phyloP scores from a whole-genome alignment of 1,140 invertebrate genomes.

The Neodiprion pinetum region DNA sequence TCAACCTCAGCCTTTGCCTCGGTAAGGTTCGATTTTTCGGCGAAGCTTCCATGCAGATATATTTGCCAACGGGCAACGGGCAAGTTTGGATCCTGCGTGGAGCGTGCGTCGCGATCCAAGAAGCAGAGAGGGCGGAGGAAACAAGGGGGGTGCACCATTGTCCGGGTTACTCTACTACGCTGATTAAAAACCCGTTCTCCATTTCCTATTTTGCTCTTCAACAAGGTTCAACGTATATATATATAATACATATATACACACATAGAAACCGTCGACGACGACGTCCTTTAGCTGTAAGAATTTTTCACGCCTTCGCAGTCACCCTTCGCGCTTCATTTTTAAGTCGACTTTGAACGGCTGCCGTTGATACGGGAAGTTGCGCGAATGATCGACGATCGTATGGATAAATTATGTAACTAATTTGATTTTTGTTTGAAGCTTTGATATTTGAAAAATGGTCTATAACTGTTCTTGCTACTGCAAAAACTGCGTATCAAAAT shows the following conservation, averaged over 20 bases:
- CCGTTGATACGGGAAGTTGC: no score
- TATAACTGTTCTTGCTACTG: no score
- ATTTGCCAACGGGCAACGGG: no score
- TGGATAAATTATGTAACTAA: no score
- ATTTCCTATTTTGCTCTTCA: not conserved
- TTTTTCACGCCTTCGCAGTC: no score
- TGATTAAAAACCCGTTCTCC: slow-evolving; percentile 2
- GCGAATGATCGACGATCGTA: no score
- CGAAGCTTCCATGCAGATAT: slow-evolving; percentile 21
- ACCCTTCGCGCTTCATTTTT: no score
- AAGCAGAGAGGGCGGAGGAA: not conserved
- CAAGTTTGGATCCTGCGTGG: no score
- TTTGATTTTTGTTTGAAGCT: no score
- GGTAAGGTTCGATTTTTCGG: slow-evolving; percentile 25
- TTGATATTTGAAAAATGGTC: no score
- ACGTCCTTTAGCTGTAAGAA: not conserved
- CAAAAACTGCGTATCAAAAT: no score
- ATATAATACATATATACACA: not conserved
- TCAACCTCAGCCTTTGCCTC: not conserved
- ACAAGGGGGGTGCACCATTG: not conserved
- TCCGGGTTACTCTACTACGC: not conserved
- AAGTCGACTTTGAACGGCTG: no score
- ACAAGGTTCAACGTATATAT: not conserved
- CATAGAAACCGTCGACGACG: not conserved
- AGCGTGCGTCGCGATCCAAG: not conserved